Base-by-base conservation (phyloP, 53 echinoderm and acorn worm species). In the Luidia sarsii region DNA sequence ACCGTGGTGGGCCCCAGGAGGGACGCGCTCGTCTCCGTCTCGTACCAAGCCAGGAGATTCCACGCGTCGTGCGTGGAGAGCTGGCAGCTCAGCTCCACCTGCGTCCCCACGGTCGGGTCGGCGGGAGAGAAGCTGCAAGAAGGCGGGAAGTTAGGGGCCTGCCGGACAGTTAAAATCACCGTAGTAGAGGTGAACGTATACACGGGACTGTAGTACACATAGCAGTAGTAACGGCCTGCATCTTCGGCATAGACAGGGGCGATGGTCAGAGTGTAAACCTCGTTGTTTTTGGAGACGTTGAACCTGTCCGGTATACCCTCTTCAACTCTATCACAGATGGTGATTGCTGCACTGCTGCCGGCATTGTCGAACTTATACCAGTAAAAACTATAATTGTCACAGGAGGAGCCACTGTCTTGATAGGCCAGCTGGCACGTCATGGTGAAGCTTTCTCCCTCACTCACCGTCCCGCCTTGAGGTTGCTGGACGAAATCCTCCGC, bases 1-100 rank as follows among this genome's bases (percentile, higher is more conserved):
- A 10, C 37, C 39, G 41, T 8, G n/a, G 56, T 33, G 3, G 11
- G 38, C 1, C 57, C 23, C 3, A 28, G 28, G 28, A 74, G n/a
- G 21, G 39, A 21, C 24, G 14, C 19, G 29, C 59, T 41, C 1
- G 74, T 57, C n/a, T 15, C 23, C 21, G 27, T 7, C 43, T 59
- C 31, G 60, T 51, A 15, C 74, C 74, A 74, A 1, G 74, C 36
- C 37, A 74, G 43, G 15, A 56, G 57, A 30, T 52, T 74, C 14
- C 37, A 27, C 7, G 74, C 33, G 27, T 56, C 74, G 4, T 16
- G 1, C 28, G 15, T 1, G 11, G 74, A 57, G 39, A 74, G 45
- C 41, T 29, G 14, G 57, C 74, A 74, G 18, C 29, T 39, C 27
- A 74, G 74, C 23, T 74, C 27, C 31, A 37, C 74, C 2, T 39